Evolutionary conservation across 2,797 vertebrate genomes (phyloP), one percentile per base, ranked within the genome.

Genomic region (Botia almorhae): DNA sequence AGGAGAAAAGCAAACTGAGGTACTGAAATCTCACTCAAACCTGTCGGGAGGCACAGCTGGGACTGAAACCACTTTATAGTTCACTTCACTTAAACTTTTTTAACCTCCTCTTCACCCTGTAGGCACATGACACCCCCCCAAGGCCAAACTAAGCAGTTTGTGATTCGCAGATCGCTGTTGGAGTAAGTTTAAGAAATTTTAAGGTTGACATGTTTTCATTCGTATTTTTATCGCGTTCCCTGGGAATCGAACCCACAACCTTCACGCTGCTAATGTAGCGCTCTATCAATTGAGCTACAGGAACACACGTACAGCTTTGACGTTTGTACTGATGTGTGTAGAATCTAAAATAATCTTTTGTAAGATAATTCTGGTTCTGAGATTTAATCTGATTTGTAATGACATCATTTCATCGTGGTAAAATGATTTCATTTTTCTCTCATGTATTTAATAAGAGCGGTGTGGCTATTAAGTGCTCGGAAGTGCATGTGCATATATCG

Each of bases 131-230:
- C 85, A 78, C 92, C 95, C 50, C 92, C 94, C 84, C 94, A 95
- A 60, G 94, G 96, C 80, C 93, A 96, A 0, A 95, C 95, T 46
- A 99, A 99, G 86, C 91, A 95, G 80, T 99, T 98, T 90, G 87
- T 96, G 86, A 88, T 89, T 81, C 95, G 97, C 70, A 93, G 91
- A 26, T 98, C 98, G 51, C 91, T 98, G n/a, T 91, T 98, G 76
- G 97, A 99, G 97, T 99, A 85, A 98, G 97, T 94, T 88, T n/a
- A n/a, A n/a, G n/a, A n/a, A n/a, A n/a, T n/a, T n/a, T n/a, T n/a
- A n/a, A n/a, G n/a, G n/a, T n/a, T n/a, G n/a, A n/a, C n/a, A n/a
- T n/a, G n/a, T n/a, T n/a, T n/a, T n/a, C n/a, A n/a, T n/a, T n/a
- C n/a, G n/a, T n/a, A n/a, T n/a, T n/a, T n/a, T n/a, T n/a, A n/a